phyloP scores from a whole-genome alignment of 2,113 vertebrate genomes.

The Ophthalmolycus amberensis region DNA sequence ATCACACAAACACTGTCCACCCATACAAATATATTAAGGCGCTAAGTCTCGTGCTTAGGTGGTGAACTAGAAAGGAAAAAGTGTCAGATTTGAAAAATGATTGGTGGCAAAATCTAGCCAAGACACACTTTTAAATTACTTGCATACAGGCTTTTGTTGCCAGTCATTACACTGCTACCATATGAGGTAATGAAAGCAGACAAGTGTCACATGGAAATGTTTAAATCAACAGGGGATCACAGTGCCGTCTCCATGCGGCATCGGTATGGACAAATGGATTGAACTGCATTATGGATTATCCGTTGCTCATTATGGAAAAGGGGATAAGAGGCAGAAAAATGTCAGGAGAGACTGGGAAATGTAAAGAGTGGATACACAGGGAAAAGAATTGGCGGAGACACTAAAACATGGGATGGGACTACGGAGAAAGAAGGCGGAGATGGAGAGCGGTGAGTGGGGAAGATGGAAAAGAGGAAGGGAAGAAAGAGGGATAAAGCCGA shows the following conservation, averaged over 20 bases:
- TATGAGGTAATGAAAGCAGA: constrained; percentile 14
- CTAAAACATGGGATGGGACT: constrained; percentile 32
- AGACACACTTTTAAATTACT: constrained; percentile 6
- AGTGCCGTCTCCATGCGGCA: constrained; percentile 38
- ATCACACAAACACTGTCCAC: neutral
- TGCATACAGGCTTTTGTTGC: neutral
- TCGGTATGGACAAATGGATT: constrained; percentile 32
- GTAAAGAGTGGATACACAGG: constrained; percentile 11
- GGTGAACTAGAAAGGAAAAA: neutral
- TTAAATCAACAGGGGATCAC: constrained; percentile 35
- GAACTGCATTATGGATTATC: constrained; percentile 39
- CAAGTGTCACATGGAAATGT: constrained; percentile 16
- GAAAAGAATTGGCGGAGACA: neutral
- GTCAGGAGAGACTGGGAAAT: constrained; percentile 20
- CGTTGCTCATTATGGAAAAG: constrained; percentile 22
- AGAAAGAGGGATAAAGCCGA: constrained; percentile 66
- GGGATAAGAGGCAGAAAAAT: constrained; percentile 12
- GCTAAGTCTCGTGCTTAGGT: neutral
- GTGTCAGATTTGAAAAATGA: neutral
- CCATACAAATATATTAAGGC: neutral
- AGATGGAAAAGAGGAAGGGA: constrained; percentile 50
- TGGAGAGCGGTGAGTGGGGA: neutral
- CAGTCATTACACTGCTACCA: constrained; percentile 1
- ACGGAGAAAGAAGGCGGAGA: constrained; percentile 39
- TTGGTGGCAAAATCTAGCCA: neutral